Percentiles rank a stretch among this genome's conserved stretches.
Conservation (phyloP, 2,797 vertebrate genomes). For the Schizothorax lantsangensis region DNA sequence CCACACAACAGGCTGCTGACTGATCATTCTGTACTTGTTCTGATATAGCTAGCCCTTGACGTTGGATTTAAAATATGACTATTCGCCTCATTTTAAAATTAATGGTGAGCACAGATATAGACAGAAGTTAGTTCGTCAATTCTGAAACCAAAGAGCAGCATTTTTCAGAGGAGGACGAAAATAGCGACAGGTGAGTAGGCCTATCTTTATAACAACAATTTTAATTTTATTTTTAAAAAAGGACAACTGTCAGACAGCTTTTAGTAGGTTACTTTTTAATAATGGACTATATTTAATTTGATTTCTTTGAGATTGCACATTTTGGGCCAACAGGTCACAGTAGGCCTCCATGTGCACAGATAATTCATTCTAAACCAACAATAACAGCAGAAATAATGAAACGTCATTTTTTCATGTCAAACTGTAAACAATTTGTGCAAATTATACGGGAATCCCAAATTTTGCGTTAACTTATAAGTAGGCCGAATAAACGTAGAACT, state of each 20-base stretch:
- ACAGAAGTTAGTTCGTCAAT: neutral
- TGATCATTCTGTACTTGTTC: conserved; percentile 48
- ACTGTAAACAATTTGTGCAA: neutral
- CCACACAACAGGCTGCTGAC: conserved; percentile 37
- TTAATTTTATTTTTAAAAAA: neutral
- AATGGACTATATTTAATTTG: neutral
- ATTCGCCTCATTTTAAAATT: neutral
- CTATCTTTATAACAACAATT: neutral
- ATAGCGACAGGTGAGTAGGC: conserved; percentile 29
- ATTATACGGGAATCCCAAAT: neutral
- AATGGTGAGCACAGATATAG: neutral
- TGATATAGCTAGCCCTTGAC: neutral
- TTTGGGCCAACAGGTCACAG: neutral
- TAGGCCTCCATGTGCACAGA: neutral
- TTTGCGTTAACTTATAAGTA: neutral
- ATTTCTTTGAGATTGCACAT: neutral
- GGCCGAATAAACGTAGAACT: too few species aligned
- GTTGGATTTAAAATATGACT: neutral
- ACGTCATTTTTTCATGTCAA: neutral
- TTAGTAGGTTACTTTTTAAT: neutral
- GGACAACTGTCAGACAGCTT: neutral
- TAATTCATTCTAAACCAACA: neutral
- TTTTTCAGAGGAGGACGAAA: neutral
- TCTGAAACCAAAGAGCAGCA: neutral
- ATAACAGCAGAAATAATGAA: neutral